Conservation (phyloP, 2,113 vertebrate species). For the Lonchura striata region DNA sequence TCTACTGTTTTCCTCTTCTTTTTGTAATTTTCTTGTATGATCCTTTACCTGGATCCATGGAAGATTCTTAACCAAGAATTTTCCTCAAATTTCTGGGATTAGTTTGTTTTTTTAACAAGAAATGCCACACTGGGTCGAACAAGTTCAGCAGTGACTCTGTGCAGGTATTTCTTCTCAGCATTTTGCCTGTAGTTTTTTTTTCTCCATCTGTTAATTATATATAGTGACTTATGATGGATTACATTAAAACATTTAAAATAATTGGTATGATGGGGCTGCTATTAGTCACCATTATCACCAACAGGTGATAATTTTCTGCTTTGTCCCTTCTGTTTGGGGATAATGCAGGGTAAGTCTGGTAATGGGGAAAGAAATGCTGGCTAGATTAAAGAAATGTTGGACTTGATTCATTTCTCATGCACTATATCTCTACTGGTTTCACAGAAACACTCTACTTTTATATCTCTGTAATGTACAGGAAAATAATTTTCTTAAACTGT, state of each 20-base stretch:
- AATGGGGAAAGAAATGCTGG: neutral
- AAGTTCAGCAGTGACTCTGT: neutral
- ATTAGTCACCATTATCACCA: neutral
- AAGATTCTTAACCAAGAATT: neutral
- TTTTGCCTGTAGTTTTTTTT: neutral
- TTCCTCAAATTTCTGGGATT: neutral
- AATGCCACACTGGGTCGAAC: neutral
- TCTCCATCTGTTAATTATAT: neutral
- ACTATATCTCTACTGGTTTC: neutral
- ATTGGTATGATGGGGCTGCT: neutral
- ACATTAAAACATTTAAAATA: neutral
- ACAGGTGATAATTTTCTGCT: neutral
- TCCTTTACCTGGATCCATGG: neutral
- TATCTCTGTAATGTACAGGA: neutral
- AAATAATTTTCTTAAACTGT: neutral
- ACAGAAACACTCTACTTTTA: neutral
- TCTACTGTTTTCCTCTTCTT: neutral
- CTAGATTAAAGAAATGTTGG: neutral
- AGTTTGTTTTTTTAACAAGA: neutral
- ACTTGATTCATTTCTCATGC: neutral
- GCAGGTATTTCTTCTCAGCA: neutral
- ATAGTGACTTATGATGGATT: neutral
- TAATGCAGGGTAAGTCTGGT: neutral
- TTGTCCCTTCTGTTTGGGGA: neutral
- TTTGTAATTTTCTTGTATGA: neutral